These are phyloP conservation scores for Cephus pulcher DNA, from an alignment of 2,888 invertebrate species.

Conservation along the genomic window DNA sequence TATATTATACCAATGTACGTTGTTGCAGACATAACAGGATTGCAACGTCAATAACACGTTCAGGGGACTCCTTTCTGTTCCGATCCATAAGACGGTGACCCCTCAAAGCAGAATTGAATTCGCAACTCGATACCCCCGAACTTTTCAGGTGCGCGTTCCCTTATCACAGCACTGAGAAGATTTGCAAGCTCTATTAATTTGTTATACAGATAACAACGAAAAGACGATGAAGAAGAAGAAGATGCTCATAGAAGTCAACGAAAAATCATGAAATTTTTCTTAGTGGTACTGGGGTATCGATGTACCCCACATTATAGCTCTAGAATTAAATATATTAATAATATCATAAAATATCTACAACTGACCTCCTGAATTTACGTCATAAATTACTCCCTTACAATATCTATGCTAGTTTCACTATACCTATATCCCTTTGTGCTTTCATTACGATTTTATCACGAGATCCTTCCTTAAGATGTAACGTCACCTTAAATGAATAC, in stretches of 20 bases:
- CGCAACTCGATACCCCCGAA: background rate
- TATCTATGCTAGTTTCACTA: too few species aligned
- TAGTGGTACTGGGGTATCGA: too few species aligned
- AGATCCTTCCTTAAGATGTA: background rate
- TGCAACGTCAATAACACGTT: background rate
- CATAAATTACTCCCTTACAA: background rate
- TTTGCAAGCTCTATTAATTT: too few species aligned
- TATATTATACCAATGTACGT: background rate
- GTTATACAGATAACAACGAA: too few species aligned
- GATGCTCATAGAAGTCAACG: too few species aligned
- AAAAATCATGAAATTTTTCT: too few species aligned
- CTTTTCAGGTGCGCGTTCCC: too few species aligned
- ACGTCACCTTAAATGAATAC: too few species aligned
- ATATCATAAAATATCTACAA: background rate
- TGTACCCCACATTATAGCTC: too few species aligned
- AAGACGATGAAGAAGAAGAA: too few species aligned
- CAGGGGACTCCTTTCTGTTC: background rate
- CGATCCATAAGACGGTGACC: background rate
- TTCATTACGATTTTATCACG: background rate
- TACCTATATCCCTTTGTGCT: background rate
- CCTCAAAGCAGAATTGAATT: background rate
- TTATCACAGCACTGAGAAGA: too few species aligned
- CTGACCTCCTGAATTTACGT: background rate
- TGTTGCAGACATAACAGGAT: background rate
- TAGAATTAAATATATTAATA: background rate